Evolutionary conservation across 2,113 vertebrate species (phyloP).

Genomic region (Riparia riparia): DNA sequence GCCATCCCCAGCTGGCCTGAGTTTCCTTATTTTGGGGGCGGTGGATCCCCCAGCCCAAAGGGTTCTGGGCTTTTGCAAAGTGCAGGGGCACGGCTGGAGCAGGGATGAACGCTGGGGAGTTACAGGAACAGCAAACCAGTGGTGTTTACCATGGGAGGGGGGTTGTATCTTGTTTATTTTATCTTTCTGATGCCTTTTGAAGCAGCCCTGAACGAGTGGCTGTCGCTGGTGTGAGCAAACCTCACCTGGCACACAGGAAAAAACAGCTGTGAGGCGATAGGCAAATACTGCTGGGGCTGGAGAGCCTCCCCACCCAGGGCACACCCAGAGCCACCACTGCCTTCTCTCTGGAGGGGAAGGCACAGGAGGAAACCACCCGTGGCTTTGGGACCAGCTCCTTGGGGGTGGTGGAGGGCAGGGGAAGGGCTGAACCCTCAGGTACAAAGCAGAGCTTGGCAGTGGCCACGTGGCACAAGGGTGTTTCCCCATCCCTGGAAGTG

Average conservation of each 20-base stretch:
- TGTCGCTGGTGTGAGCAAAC: neutral
- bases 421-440: neutral
- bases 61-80: neutral
- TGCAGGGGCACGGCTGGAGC: neutral
- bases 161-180: neutral
- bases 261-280: conserved; percentile 20
- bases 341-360: rapidly evolving
- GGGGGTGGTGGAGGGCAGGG: neutral
- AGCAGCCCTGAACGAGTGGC: neutral
- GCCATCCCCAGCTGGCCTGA: neutral
- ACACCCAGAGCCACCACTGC: neutral
- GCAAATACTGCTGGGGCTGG: neutral
- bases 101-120: rapidly evolving
- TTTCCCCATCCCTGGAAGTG: neutral
- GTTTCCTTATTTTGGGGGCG: neutral
- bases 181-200: neutral
- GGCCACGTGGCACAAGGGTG: rapidly evolving
- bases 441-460: neutral
- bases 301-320: neutral
- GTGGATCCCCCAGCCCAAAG: neutral
- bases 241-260: neutral
- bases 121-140: neutral
- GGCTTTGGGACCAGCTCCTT: neutral
- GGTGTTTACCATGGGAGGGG: neutral
- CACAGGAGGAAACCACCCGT: rapidly evolving